Evolutionary conservation across 2,888 invertebrate genomes (phyloP), one percentile per base, ranked within the genome.

Genomic region (Eupithecia dodoneata): DNA sequence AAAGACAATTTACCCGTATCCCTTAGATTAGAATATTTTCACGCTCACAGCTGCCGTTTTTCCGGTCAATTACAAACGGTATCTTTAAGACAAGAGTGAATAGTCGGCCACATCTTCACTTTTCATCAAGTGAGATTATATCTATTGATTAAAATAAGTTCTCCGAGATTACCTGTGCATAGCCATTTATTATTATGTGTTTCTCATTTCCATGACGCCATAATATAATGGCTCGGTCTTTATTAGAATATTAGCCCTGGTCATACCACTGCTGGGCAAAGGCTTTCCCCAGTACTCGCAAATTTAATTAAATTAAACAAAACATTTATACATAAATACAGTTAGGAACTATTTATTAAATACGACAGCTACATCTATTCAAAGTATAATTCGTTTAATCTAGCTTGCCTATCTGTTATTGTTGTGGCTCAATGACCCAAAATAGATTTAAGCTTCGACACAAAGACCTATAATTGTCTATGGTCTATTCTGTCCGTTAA

Each of bases 381-480:
- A 18, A 18, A 9, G 3, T 9, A 18, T 18, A 3, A 18, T 59
- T 59, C 7, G 18, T 59, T 59, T 18, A 15, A 59, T 59, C 7
- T 59, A n/a, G 6, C 18, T 18, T 10, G 59, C 10, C n/a, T 18
- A 15, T 44, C 4, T 13, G 45, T 67, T 30, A 30, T 30, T 67
- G 15, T 42, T 13, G n/a, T 67, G 15, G 15, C n/a, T 9, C 42
- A 44, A 67, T 67, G 67, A 45, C 67, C 44, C 44, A 69, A 45
- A 44, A 59, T 72, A 7, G 10, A 71, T 67, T 52, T 66, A 45
- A 47, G 45, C 41, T 70, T 49, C 10, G 15, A 69, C 45, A 69
- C 67, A 69, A 69, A 18, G 44, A 9, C 45, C 67, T 9, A n/a
- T 4, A 42, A 69, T 69, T 44, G 67, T 66, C 42, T n/a, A 44